Conservation (phyloP, 2,888 invertebrate species). For the Seira ritae region DNA sequence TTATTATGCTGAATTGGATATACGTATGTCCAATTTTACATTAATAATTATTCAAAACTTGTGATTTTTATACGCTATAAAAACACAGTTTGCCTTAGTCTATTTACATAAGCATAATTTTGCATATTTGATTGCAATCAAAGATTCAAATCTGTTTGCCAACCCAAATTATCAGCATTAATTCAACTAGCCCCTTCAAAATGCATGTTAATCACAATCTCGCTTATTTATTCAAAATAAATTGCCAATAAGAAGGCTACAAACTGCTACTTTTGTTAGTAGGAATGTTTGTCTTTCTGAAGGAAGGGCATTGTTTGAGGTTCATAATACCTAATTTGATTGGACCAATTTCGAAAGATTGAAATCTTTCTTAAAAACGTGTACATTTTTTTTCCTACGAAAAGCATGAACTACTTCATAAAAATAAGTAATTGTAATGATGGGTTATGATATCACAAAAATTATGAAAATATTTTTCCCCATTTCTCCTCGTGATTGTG, state of each 20-base stretch:
- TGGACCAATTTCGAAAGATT: too few relatives aligned
- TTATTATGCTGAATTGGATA: too few relatives aligned
- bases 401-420: background rate
- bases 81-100: too few relatives aligned
- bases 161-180: constrained; percentile 26
- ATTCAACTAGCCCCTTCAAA: too few relatives aligned
- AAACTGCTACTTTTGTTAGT: background rate
- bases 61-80: too few relatives aligned
- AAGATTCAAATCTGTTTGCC: constrained; percentile 44
- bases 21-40: too few relatives aligned
- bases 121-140: constrained; percentile 57
- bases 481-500: background rate
- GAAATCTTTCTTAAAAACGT: too few relatives aligned
- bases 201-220: too few relatives aligned
- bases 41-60: too few relatives aligned
- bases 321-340: too few relatives aligned
- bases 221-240: constrained; percentile 34
- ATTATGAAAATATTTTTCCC: background rate
- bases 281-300: background rate
- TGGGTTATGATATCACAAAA: background rate
- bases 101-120: constrained; percentile 17
- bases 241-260: constrained; percentile 15
- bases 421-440: constrained; percentile 26
- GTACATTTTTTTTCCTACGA: background rate
- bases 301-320: background rate